A percentile compares a stretch with the other conserved stretches of the same genome.
These are phyloP conservation scores for Zaprionus taronus DNA, from an alignment of 1,140 invertebrate species.

Conservation along the genomic window DNA sequence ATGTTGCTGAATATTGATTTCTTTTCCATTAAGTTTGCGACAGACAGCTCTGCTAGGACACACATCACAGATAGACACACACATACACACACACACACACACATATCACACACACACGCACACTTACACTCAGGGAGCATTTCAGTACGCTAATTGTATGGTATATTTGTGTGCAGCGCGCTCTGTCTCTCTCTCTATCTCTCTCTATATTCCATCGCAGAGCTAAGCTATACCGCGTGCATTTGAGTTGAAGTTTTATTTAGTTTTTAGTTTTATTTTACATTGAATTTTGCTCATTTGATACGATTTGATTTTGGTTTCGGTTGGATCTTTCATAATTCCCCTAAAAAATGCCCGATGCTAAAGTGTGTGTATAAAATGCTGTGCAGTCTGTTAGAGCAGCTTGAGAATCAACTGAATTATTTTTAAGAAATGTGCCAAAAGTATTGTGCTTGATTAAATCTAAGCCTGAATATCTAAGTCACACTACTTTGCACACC, in stretches of 20 bases:
- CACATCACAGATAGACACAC: conserved; percentile 28
- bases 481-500: conserved; percentile 10
- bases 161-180: conserved; percentile 64
- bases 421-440: conserved; percentile 27
- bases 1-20: conserved; percentile 61
- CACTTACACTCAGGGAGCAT: conserved; percentile 23
- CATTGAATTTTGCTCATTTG: conserved; percentile 60
- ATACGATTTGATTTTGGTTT: conserved; percentile 53
- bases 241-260: conserved; percentile 59
- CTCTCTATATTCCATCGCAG: conserved; percentile 33
- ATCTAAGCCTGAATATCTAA: conserved; percentile 50
- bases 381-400: conserved; percentile 56
- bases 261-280: conserved; percentile 49
- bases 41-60: conserved; percentile 49
- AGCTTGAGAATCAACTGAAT: conserved; percentile 45
- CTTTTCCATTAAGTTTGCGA: conserved; percentile 60
- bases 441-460: conserved; percentile 31
- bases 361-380: conserved; percentile 15
- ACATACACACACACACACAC: conserved; percentile 32
- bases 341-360: conserved; percentile 9
- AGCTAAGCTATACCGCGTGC: conserved; percentile 66
- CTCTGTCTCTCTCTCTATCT: conserved; percentile 34
- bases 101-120: conserved; percentile 35
- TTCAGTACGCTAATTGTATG: conserved; percentile 63
- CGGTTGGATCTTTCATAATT: conserved; percentile 55